Evolutionary conservation across 1,140 invertebrate genomes (phyloP).

Genomic region (Ceratina japonica): DNA sequence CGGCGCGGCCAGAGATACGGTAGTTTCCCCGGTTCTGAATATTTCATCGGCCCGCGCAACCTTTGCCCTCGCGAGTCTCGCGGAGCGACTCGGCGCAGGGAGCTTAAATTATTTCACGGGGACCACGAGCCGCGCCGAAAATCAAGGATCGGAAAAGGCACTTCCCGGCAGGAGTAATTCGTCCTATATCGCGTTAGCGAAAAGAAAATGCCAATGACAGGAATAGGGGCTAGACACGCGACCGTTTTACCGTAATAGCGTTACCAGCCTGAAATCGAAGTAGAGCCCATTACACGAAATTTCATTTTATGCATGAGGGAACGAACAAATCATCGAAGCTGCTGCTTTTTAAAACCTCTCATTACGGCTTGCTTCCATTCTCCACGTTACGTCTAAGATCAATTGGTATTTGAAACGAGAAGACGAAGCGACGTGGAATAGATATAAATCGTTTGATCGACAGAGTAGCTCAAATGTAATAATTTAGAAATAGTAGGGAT

Average conservation of each 20-base stretch:
- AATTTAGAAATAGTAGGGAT: too few species aligned
- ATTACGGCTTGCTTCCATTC: too few species aligned
- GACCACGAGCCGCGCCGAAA: conserved; percentile 26
- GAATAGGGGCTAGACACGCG: conserved; percentile 30
- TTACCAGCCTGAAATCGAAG: conserved; percentile 18
- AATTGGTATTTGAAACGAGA: too few species aligned
- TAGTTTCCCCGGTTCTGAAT: conserved; percentile 40
- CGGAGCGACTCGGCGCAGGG: background rate
- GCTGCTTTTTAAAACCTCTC: too few species aligned
- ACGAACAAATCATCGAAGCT: too few species aligned
- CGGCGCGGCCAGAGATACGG: conserved; percentile 20
- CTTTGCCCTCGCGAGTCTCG: conserved; percentile 9
- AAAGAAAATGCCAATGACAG: background rate
- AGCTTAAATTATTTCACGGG: conserved; percentile 45
- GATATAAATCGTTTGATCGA: too few species aligned
- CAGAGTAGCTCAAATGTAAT: too few species aligned
- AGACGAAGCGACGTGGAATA: too few species aligned
- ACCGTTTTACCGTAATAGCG: conserved; percentile 18
- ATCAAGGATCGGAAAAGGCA: conserved; percentile 42
- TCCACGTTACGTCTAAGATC: too few species aligned
- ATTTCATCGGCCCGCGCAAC: conserved; percentile 45
- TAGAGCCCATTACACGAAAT: background rate
- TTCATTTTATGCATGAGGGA: background rate
- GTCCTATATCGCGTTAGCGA: conserved; percentile 4
- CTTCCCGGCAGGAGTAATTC: conserved; percentile 41